Conservation (phyloP, 2,113 vertebrate species). For the Recurvirostra avosetta region DNA sequence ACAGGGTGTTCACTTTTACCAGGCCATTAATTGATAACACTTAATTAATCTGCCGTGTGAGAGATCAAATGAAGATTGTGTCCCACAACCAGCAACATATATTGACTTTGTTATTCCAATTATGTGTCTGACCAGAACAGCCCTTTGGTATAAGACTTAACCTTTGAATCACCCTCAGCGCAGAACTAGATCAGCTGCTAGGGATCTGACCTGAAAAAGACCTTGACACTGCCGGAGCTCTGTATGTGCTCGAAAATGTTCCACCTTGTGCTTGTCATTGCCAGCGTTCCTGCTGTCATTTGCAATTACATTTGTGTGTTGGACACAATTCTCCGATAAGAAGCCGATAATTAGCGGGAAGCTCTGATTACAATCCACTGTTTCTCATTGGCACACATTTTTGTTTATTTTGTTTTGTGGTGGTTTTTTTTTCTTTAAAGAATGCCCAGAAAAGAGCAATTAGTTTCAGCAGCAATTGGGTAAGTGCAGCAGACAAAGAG, state of each 20-base stretch:
- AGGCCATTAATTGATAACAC: slow-evolving; percentile 83
- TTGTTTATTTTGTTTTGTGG: slow-evolving; percentile 1
- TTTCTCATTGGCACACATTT: background rate
- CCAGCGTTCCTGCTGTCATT: background rate
- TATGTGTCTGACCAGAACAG: slow-evolving; percentile 68
- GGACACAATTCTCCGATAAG: background rate
- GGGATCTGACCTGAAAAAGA: slow-evolving; percentile 67
- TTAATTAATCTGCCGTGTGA: slow-evolving; percentile 83
- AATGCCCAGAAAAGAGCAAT: slow-evolving; percentile 56
- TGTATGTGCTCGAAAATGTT: background rate
- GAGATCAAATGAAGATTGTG: slow-evolving; percentile 79
- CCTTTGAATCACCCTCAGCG: slow-evolving; percentile 75
- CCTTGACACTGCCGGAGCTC: slow-evolving; percentile 48
- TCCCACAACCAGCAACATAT: slow-evolving; percentile 65
- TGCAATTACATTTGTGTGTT: background rate
- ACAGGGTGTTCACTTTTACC: slow-evolving; percentile 75
- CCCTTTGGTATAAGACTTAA: slow-evolving; percentile 72
- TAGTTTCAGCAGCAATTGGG: slow-evolving; percentile 58
- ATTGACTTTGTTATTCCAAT: slow-evolving; percentile 81
- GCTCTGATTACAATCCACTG: slow-evolving; percentile 12
- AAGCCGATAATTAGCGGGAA: background rate
- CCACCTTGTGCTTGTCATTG: slow-evolving; percentile 30
- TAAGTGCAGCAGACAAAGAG: slow-evolving; percentile 54
- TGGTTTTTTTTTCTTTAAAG: background rate
- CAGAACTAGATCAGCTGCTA: slow-evolving; percentile 57